Percentiles rank a stretch among this genome's conserved stretches.
Evolutionary conservation across 2,797 vertebrate genomes (phyloP).

Genomic region (Xerus rutilus): DNA sequence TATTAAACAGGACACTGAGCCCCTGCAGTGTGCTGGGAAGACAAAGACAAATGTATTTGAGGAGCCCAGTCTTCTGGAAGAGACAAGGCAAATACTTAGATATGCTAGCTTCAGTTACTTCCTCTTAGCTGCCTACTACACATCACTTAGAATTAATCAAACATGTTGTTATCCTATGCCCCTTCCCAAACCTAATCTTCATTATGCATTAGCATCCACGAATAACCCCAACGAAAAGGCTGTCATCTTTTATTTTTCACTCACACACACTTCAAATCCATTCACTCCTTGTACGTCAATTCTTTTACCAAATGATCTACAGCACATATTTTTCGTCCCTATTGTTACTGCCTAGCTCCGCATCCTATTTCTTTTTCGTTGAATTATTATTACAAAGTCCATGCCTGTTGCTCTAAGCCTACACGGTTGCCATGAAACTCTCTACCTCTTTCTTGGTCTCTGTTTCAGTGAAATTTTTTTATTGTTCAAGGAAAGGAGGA

Average conservation of each 20-base stretch:
- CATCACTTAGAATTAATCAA: not conserved
- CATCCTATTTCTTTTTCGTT: not conserved
- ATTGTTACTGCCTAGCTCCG: not conserved
- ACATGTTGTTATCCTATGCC: not conserved
- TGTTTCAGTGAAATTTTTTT: not conserved
- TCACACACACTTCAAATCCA: not conserved
- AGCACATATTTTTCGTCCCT: not conserved
- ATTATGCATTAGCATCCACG: not conserved
- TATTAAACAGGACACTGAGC: not conserved
- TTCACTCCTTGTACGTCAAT: not conserved
- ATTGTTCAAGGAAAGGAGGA: not conserved
- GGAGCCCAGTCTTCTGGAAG: not conserved
- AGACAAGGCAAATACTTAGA: not conserved
- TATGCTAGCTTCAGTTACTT: not conserved
- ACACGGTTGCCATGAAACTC: not conserved
- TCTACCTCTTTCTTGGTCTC: not conserved
- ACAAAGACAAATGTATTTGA: not conserved
- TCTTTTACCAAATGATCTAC: not conserved
- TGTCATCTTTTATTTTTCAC: not conserved
- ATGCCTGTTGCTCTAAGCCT: not conserved
- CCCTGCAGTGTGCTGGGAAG: not conserved
- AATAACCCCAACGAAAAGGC: not conserved
- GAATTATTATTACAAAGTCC: not conserved
- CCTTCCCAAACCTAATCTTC: not conserved
- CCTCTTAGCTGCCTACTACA: too few species aligned